Evolutionary conservation across 2,113 vertebrate genomes (phyloP).

Genomic region (Camelus bactrianus): DNA sequence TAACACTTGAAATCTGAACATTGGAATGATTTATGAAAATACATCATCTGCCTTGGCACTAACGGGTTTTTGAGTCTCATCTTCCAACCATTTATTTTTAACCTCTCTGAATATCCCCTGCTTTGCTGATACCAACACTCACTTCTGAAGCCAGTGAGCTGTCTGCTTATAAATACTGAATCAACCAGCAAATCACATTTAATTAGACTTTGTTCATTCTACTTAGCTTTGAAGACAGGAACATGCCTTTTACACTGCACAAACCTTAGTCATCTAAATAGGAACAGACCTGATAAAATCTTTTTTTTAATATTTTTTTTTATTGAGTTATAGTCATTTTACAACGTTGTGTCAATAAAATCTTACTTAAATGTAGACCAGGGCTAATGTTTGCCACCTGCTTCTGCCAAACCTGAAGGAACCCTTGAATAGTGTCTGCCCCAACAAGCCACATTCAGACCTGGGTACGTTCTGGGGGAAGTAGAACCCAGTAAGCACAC

Average conservation of each 20-base stretch:
- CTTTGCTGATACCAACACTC: not conserved
- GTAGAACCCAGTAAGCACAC: not conserved
- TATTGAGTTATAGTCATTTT: too few species aligned
- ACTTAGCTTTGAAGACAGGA: slow-evolving; percentile 56
- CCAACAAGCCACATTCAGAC: not conserved
- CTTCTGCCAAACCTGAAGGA: not conserved
- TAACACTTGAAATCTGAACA: slow-evolving; percentile 42
- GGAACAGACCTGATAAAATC: slow-evolving; percentile 26
- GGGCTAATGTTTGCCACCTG: not conserved
- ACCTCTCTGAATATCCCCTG: slow-evolving; percentile 27
- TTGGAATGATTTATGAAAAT: slow-evolving; percentile 66
- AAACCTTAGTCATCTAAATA: slow-evolving; percentile 60
- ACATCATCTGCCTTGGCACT: slow-evolving; percentile 42
- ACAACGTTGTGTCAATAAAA: not conserved
- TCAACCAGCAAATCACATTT: slow-evolving; percentile 60
- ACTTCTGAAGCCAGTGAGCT: slow-evolving; percentile 52
- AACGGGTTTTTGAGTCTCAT: slow-evolving; percentile 30
- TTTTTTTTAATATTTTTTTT: not conserved
- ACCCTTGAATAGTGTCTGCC: not conserved
- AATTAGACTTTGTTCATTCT: slow-evolving; percentile 72
- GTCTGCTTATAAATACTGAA: slow-evolving; percentile 63
- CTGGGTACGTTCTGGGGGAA: not conserved
- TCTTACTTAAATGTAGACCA: slow-evolving; percentile 38
- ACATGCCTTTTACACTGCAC: slow-evolving; percentile 38
- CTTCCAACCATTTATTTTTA: slow-evolving; percentile 69